Conservation (phyloP, 92 coral and sea anemone species). For the Porites divaricata region DNA sequence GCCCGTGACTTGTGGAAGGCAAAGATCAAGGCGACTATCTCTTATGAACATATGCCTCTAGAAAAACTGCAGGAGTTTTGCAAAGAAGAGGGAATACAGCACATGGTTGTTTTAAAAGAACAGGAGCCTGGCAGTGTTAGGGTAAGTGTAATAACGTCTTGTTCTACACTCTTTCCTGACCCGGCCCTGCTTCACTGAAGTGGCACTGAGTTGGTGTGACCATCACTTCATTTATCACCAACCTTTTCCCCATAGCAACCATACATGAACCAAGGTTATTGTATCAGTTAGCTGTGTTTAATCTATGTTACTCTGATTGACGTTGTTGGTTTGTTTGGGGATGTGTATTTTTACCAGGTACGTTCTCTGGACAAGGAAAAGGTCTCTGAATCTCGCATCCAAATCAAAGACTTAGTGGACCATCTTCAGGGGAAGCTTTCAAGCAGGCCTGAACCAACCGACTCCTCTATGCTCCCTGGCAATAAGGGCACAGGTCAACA, state of each 20-base stretch:
- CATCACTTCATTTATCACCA: too few species aligned
- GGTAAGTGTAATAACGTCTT: constrained; percentile 29
- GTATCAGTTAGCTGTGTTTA: too few species aligned
- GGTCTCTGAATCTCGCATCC: constrained; percentile 68
- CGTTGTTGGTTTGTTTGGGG: not conserved
- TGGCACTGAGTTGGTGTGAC: too few species aligned
- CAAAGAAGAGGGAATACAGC: constrained; percentile 78
- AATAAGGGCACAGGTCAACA: constrained; percentile 56
- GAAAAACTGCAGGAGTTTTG: constrained; percentile 89
- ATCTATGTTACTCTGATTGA: not conserved
- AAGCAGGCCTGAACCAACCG: constrained; percentile 70
- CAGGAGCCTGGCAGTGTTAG: constrained; percentile 82
- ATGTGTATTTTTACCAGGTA: constrained; percentile 50
- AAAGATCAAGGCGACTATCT: constrained; percentile 79
- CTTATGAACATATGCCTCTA: constrained; percentile 68
- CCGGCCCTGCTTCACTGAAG: too few species aligned
- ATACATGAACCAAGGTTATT: too few species aligned
- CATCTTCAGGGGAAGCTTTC: constrained; percentile 74
- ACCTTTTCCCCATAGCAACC: too few species aligned
- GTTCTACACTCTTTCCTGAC: too few species aligned
- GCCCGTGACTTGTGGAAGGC: constrained; percentile 82
- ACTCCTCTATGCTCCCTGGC: constrained; percentile 52
- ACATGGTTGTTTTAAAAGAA: constrained; percentile 87
- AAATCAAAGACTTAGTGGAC: constrained; percentile 75
- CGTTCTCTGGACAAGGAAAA: constrained; percentile 86